phyloP scores from a whole-genome alignment of 2,888 invertebrate genomes.

The Acleris literana region DNA sequence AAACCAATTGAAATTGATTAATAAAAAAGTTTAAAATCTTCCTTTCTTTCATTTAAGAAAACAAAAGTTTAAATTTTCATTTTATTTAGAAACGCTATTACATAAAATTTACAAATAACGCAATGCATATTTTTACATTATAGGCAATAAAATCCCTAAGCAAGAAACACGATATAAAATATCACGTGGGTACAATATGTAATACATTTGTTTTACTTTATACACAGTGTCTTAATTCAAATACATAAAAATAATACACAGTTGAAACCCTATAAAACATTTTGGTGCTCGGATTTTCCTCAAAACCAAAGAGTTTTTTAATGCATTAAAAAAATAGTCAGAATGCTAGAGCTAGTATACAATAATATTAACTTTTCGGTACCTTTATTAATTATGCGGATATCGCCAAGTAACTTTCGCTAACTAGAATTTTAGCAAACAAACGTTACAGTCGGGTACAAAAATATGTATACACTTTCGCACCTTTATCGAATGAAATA shows the following conservation, averaged over 20 bases:
- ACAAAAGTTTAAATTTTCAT: conserved; percentile 37
- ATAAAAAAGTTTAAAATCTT: conserved; percentile 35
- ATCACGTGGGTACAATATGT: conserved; percentile 13
- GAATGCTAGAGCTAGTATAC: too few species aligned
- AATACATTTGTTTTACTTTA: conserved; percentile 19
- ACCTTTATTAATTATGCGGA: too few species aligned
- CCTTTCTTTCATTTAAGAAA: conserved; percentile 18
- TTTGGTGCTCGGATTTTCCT: background rate
- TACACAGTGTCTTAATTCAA: conserved; percentile 19
- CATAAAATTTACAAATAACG: conserved; percentile 59
- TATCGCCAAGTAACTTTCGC: too few species aligned
- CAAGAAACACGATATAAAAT: conserved; percentile 41
- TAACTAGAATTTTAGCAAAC: too few species aligned
- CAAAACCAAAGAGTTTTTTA: background rate
- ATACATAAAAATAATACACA: background rate
- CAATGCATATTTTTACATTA: conserved; percentile 38
- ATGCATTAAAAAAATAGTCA: too few species aligned
- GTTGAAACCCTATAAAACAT: background rate
- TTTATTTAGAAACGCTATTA: conserved; percentile 70
- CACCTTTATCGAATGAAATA: too few species aligned
- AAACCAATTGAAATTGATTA: conserved; percentile 42
- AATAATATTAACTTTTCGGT: too few species aligned
- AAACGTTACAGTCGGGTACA: too few species aligned
- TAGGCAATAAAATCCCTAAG: conserved; percentile 42
- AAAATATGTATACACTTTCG: too few species aligned